Evolutionary conservation across 2,113 vertebrate genomes (phyloP).

Genomic region (Oplegnathus fasciatus): DNA sequence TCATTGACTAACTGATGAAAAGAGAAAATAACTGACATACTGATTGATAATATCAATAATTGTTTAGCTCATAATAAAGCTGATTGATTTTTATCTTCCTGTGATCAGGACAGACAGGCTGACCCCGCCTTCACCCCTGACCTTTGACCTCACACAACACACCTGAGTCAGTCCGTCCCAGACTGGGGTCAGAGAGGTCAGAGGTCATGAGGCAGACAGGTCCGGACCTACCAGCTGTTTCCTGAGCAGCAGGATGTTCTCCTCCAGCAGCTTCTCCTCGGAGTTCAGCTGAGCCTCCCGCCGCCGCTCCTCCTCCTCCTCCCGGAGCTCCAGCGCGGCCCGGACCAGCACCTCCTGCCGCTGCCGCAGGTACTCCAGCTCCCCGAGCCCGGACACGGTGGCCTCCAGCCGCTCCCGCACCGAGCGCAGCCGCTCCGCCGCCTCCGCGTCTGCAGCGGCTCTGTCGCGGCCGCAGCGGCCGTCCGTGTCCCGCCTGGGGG

Average conservation of each 20-base stretch:
- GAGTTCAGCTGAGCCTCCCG: constrained; percentile 80
- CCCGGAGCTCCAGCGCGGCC: constrained; percentile 77
- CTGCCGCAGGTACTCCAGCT: constrained; percentile 89
- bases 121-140: constrained; percentile 19
- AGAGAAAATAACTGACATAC: too few species aligned
- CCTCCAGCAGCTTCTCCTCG: constrained; percentile 92
- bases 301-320: constrained; percentile 36
- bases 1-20: too few species aligned
- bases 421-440: constrained; percentile 83
- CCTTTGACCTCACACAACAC: constrained; percentile 24
- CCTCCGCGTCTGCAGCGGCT: constrained; percentile 70
- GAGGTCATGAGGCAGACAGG: constrained; percentile 20
- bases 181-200: constrained; percentile 10
- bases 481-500: constrained; percentile 30
- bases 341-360: constrained; percentile 90
- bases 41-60: too few species aligned
- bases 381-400: constrained; percentile 89
- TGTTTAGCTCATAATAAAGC: too few species aligned
- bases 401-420: constrained; percentile 89
- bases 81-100: too few species aligned
- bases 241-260: constrained; percentile 91
- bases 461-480: constrained; percentile 25
- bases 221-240: constrained; percentile 90
- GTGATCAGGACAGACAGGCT: not conserved
- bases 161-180: constrained; percentile 19